phyloP scores from a whole-genome alignment of 2,797 vertebrate genomes.

The Poeciliopsis infans region DNA sequence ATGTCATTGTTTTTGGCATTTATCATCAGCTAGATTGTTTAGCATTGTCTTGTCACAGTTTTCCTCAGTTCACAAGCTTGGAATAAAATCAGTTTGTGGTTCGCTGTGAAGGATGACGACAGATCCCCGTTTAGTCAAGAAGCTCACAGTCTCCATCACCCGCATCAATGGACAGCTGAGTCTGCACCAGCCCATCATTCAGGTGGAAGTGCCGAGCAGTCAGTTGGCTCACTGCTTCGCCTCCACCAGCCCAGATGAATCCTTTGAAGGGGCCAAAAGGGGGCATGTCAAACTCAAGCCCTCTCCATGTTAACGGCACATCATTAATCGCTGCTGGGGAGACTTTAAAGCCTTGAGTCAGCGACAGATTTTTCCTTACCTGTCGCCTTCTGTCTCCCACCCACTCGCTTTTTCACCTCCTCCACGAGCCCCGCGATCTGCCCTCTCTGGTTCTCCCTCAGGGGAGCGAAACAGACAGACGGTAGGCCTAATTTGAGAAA shows the following conservation, averaged over 20 bases:
- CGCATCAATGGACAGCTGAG: conserved; percentile 43
- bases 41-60: neutral
- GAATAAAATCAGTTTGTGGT: conserved; percentile 21
- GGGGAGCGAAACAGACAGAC: conserved; percentile 60
- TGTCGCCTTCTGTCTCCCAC: conserved; percentile 46
- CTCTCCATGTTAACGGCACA: conserved; percentile 55
- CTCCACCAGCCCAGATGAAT: conserved; percentile 35
- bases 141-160: conserved; percentile 41
- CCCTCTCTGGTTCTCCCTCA: conserved; percentile 31
- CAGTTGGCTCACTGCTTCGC: conserved; percentile 35
- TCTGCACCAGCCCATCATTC: conserved; percentile 39
- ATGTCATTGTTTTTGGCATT: conserved; percentile 5
- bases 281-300: conserved; percentile 43
- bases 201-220: conserved; percentile 43
- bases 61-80: conserved; percentile 20
- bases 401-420: conserved; percentile 27
- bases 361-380: conserved; percentile 38
- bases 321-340: conserved; percentile 50
- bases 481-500: conserved; percentile 71
- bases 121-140: conserved; percentile 25
- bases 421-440: conserved; percentile 23
- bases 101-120: conserved; percentile 37
- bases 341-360: conserved; percentile 34
- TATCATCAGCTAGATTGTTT: neutral
- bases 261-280: conserved; percentile 40